Conservation (phyloP, 2,113 vertebrate genomes). For the Parus major region DNA sequence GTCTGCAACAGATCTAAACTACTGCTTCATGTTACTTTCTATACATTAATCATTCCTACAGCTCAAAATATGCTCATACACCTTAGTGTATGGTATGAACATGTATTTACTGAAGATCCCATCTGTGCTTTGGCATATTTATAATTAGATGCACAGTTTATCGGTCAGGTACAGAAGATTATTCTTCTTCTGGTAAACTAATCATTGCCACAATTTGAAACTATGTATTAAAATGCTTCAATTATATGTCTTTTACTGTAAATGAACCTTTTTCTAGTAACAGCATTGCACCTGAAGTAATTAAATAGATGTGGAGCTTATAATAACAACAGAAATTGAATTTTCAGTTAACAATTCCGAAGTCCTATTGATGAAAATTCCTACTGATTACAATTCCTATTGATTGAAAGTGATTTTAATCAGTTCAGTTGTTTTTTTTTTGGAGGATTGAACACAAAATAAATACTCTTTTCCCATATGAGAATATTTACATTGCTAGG, state of each 20-base stretch:
- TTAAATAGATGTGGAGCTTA: constrained; percentile 13
- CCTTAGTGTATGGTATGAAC: background rate
- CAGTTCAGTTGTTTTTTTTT: constrained; percentile 19
- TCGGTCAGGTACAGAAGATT: background rate
- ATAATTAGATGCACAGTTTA: background rate
- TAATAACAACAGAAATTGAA: constrained; percentile 31
- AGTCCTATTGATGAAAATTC: constrained; percentile 31
- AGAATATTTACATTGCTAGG: constrained; percentile 11
- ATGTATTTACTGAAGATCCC: constrained; percentile 5
- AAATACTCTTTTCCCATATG: constrained; percentile 17
- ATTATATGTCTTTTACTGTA: background rate
- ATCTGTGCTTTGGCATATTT: constrained; percentile 10
- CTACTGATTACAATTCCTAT: background rate
- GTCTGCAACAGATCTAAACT: background rate
- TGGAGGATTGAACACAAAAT: constrained; percentile 23
- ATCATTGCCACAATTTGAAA: background rate
- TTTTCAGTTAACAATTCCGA: constrained; percentile 8
- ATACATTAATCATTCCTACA: background rate
- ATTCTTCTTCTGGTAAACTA: background rate
- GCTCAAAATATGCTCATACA: constrained; percentile 15
- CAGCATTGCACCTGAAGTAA: background rate
- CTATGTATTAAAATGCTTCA: background rate
- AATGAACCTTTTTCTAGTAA: constrained; percentile 13
- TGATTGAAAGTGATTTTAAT: constrained; percentile 43
- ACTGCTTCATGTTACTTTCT: background rate